Evolutionary conservation across 1,140 invertebrate species (phyloP).

Genomic region (Lordiphosa collinella): DNA sequence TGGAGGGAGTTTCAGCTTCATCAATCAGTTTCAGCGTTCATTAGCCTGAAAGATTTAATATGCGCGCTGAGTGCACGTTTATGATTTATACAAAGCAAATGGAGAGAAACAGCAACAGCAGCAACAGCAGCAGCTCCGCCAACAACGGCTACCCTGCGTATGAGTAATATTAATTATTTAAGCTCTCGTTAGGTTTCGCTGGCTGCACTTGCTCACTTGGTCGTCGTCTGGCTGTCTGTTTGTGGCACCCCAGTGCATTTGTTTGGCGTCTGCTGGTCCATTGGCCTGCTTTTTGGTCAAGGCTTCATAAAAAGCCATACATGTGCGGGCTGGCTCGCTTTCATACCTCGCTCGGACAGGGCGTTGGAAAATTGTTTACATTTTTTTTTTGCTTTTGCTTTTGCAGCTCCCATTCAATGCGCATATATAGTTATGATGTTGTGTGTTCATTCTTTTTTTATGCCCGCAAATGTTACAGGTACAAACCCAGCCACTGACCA

Average conservation of each 20-base stretch:
- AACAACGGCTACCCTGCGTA: conserved; percentile 53
- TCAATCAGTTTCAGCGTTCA: conserved; percentile 56
- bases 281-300: conserved; percentile 64
- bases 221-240: conserved; percentile 44
- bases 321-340: conserved; percentile 20
- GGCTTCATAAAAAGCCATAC: conserved; percentile 64
- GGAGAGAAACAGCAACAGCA: background rate
- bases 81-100: conserved; percentile 49
- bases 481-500: conserved; percentile 4
- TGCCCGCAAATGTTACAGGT: conserved; percentile 50
- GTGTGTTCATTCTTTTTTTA: conserved; percentile 22
- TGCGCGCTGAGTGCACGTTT: conserved; percentile 63
- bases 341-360: conserved; percentile 7
- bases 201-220: conserved; percentile 55
- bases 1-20: conserved; percentile 32
- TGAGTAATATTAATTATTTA: conserved; percentile 77
- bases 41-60: conserved; percentile 67
- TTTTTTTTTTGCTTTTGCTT: conserved; percentile 59
- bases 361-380: conserved; percentile 66
- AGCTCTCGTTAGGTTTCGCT: conserved; percentile 62
- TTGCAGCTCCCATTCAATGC: conserved; percentile 17
- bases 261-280: conserved; percentile 48
- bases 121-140: conserved; percentile 11
- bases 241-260: conserved; percentile 72
- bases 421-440: conserved; percentile 63